Percentiles rank a stretch among this genome's conserved stretches.
Evolutionary conservation across 2,888 invertebrate genomes (phyloP).

Genomic region (Mallateleia sp.): DNA sequence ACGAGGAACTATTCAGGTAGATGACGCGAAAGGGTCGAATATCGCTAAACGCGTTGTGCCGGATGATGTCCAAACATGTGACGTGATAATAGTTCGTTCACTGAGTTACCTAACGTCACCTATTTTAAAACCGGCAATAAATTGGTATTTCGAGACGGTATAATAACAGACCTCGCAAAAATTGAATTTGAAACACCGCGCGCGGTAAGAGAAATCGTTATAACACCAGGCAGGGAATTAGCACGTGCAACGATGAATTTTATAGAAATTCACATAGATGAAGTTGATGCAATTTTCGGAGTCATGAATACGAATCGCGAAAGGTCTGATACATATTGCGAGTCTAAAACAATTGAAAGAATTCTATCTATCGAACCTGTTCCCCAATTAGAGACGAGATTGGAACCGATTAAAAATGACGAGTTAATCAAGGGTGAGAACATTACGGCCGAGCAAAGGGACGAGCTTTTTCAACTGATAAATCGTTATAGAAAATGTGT

Average conservation of each 20-base stretch:
- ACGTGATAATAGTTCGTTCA: constrained; percentile 47
- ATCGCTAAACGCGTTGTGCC: constrained; percentile 40
- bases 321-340: background rate
- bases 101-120: constrained; percentile 43
- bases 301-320: background rate
- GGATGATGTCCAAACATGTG: constrained; percentile 33
- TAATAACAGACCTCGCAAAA: background rate
- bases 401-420: background rate
- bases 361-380: constrained; percentile 9
- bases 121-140: constrained; percentile 50
- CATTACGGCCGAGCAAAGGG: background rate
- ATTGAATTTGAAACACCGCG: background rate
- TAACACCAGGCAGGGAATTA: background rate
- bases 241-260: constrained; percentile 17
- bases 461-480: background rate
- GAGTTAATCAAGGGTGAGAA: constrained; percentile 5
- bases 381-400: background rate
- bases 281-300: background rate
- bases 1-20: background rate
- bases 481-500: constrained; percentile 9
- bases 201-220: background rate
- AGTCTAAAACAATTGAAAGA: background rate
- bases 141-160: constrained; percentile 35
- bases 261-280: background rate
- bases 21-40: background rate